Percentiles rank a stretch among this genome's conserved stretches.
Conservation (phyloP, 2,113 vertebrate genomes). For the Oreocharis arfaki region DNA sequence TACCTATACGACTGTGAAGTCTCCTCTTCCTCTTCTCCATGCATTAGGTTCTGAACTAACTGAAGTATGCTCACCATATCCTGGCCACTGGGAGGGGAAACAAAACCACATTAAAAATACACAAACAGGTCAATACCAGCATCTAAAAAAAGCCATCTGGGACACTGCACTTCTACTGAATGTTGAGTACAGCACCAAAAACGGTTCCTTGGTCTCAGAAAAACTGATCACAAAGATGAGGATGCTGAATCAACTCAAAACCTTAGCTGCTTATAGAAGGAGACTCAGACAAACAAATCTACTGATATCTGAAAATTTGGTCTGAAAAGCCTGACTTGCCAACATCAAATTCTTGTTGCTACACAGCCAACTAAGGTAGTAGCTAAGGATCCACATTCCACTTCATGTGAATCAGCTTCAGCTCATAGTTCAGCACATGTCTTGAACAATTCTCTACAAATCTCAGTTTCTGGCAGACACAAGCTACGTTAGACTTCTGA, state of each 20-base stretch:
- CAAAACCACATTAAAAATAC: background rate
- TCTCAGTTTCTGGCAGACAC: background rate
- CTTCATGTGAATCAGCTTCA: background rate
- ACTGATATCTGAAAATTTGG: background rate
- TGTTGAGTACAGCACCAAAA: background rate
- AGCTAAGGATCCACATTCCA: background rate
- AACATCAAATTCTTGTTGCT: background rate
- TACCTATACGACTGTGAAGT: conserved; percentile 76
- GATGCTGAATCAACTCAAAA: background rate
- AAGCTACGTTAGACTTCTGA: background rate
- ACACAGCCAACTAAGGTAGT: background rate
- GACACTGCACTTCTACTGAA: background rate
- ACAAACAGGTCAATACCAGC: background rate
- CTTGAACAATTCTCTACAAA: background rate
- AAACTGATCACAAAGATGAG: background rate
- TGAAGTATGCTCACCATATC: conserved; percentile 88
- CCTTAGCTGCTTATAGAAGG: background rate
- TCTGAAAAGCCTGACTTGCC: background rate
- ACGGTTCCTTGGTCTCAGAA: background rate
- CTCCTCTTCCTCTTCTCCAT: conserved; percentile 86
- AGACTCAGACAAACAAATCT: background rate
- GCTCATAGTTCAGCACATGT: background rate
- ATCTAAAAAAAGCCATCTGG: background rate
- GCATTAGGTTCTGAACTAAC: conserved; percentile 90
- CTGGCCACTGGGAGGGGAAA: conserved; percentile 79